Evolutionary conservation across 2,113 vertebrate species (phyloP).

Genomic region (Pagrus major): DNA sequence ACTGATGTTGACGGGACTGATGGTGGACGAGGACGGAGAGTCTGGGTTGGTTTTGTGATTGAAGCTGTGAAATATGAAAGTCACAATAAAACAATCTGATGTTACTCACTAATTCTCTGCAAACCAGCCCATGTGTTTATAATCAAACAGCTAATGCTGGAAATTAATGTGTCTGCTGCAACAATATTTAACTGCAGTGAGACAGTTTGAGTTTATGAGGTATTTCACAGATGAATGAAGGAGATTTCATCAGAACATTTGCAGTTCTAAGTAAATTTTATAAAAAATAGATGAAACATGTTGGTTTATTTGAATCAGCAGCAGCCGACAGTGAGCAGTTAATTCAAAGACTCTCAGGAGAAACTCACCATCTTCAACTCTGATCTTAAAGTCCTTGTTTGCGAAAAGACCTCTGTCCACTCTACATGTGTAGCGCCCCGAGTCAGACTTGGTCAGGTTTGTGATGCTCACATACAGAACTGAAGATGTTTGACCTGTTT

Average conservation of each 20-base stretch:
- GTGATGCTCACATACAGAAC: constrained; percentile 38
- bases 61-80: neutral
- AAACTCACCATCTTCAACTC: constrained; percentile 24
- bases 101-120: too few species aligned
- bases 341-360: neutral
- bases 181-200: too few species aligned
- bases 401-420: fast-evolving
- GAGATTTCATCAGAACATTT: too few species aligned
- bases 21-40: neutral
- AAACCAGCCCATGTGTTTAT: neutral
- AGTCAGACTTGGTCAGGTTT: constrained; percentile 14
- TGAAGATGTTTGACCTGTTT: fast-evolving
- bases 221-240: too few species aligned
- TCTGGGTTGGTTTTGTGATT: neutral
- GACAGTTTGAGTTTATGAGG: too few species aligned
- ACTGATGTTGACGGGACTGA: neutral
- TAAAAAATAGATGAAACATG: constrained; percentile 1
- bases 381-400: neutral
- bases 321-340: neutral
- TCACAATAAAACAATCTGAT: neutral
- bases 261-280: neutral
- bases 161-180: neutral
- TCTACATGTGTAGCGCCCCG: constrained; percentile 23
- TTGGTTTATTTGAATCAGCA: neutral
- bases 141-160: neutral